Evolutionary conservation across 37 sponge, comb jelly and placozoan species (phyloP).

Genomic region (Diacarnus erythraeanus): DNA sequence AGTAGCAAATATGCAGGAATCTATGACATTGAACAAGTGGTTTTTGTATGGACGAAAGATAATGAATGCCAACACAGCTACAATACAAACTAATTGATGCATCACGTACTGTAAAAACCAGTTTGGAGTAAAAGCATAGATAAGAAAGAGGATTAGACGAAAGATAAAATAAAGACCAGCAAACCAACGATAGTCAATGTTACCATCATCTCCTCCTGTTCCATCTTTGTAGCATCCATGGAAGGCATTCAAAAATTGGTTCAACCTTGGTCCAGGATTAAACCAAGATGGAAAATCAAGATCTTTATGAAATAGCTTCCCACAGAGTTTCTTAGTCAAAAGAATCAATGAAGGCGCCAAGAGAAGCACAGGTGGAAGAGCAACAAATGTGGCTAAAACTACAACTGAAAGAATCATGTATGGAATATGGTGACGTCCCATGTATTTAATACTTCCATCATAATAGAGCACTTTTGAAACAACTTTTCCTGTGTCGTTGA

Average conservation of each 20-base stretch:
- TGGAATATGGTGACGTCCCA: slow-evolving; percentile 10
- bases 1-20: slow-evolving; percentile 46
- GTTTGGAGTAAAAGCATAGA: slow-evolving; percentile 37
- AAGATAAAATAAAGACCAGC: slow-evolving; percentile 67
- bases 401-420: slow-evolving; percentile 31
- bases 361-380: slow-evolving; percentile 62
- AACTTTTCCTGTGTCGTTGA: not conserved
- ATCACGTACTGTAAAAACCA: slow-evolving; percentile 23
- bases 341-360: slow-evolving; percentile 18
- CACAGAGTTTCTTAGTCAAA: not conserved
- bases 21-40: slow-evolving; percentile 45
- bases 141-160: slow-evolving; percentile 40
- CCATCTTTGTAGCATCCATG: slow-evolving; percentile 69
- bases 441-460: slow-evolving; percentile 45
- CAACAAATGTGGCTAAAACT: slow-evolving; percentile 32
- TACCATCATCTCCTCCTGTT: slow-evolving; percentile 5
- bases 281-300: not conserved
- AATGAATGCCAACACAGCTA: slow-evolving; percentile 22
- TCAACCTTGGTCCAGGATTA: slow-evolving; percentile 3
- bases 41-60: slow-evolving; percentile 64
- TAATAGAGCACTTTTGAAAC: slow-evolving; percentile 14
- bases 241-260: slow-evolving; percentile 55
- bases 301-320: not conserved
- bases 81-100: slow-evolving; percentile 21
- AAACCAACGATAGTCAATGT: slow-evolving; percentile 53